Base-by-base conservation (phyloP, 2,113 vertebrate species). In the Anhinga rufa region DNA sequence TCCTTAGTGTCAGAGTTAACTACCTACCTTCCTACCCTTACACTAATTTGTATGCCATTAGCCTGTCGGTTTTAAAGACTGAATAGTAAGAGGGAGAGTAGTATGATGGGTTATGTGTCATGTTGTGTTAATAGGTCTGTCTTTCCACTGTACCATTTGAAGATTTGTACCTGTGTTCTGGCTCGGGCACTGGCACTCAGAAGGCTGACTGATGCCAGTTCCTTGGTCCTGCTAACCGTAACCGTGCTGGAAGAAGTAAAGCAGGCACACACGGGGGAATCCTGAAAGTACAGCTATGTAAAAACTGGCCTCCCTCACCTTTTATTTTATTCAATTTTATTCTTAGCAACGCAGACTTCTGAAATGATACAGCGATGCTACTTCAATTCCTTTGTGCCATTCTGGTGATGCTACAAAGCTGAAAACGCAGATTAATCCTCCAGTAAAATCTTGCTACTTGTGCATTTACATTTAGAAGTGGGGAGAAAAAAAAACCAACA, bases 401-500 rank as follows among this genome's bases (percentile, higher is more conserved):
- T 81, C 77, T 81, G 55, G 8, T 25, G 17, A 8, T 64, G 28
- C 42, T 75, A n/a, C 42, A 76, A 83, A 68, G 62, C 42, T 51
- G 49, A 55, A 93, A 91, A 60, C 13, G 9, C 14, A 34, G n/a
- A 28, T 49, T 86, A 72, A 44, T 51, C 18, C 26, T 51, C 34
- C 51, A 44, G 60, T 31, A 76, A 75, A 55, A 44, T 48, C 42
- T 36, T 72, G 26, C 54, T 93, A 9, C 26, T n/a, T 42, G 34
- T 58, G 58, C 85, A 86, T 44, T 26, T 44, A 6, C 14, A 14
- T 58, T 88, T 32, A 44, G 52, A 79, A 69, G 25, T 4, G 8
- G 17, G 12, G 25, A 3, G 25, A 3, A 2, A 4, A 6, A 36
- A 11, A 17, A 46, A 17, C 44, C 12, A 4, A 7, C 2, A 5